phyloP scores from a whole-genome alignment of 92 coral and sea anemone genomes.

The Parazoanthus atlanticus region DNA sequence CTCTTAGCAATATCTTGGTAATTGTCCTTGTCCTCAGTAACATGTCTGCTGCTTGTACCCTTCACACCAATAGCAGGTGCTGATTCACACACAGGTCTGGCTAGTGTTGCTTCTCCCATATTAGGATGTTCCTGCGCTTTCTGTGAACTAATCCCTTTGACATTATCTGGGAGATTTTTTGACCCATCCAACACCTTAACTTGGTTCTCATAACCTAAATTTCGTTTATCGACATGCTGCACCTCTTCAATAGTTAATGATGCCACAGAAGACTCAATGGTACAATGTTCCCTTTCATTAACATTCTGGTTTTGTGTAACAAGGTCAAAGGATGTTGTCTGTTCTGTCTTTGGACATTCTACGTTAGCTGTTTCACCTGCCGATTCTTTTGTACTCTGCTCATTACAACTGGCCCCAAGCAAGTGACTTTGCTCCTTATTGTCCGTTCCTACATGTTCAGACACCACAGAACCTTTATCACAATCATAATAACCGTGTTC shows the following conservation, averaged over 20 bases:
- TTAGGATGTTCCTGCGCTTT: background rate
- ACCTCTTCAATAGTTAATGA: slow-evolving; percentile 5
- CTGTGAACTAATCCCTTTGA: background rate
- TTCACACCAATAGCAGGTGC: background rate
- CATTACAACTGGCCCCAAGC: background rate
- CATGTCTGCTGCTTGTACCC: background rate
- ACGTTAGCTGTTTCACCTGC: background rate
- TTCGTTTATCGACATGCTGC: background rate
- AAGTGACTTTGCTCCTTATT: background rate
- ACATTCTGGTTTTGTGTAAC: background rate
- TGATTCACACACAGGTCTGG: slow-evolving; percentile 20
- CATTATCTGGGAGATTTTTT: background rate
- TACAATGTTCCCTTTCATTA: background rate
- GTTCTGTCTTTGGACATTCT: background rate
- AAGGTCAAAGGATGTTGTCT: slow-evolving; percentile 5
- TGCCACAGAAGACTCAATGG: background rate
- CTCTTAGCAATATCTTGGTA: slow-evolving; percentile 69
- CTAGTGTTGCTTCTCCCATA: background rate
- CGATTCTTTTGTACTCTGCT: background rate
- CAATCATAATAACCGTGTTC: background rate
- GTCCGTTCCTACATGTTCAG: background rate
- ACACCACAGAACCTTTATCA: background rate
- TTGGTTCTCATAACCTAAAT: background rate
- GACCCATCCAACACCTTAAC: background rate
- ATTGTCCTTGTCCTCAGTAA: slow-evolving; percentile 14